Percentiles rank a stretch among this genome's conserved stretches.
Conservation (phyloP, 2,113 vertebrate species). For the Nesoenas mayeri region DNA sequence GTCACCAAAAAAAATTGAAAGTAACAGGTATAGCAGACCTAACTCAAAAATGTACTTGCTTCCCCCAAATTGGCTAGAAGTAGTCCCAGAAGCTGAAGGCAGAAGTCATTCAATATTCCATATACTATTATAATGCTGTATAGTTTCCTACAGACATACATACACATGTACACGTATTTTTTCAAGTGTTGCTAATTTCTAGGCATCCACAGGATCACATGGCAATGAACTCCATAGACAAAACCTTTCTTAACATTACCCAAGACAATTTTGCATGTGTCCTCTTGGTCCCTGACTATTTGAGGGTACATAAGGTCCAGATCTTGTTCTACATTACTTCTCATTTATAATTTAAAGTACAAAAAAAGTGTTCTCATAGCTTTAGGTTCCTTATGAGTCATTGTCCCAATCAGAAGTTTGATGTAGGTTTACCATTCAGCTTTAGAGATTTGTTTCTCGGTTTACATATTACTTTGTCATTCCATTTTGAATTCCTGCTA, state of each 20-base stretch:
- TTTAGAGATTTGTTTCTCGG: constrained; percentile 19
- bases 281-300: neutral
- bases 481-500: constrained; percentile 5
- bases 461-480: neutral
- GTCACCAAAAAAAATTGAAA: neutral
- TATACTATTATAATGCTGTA: neutral
- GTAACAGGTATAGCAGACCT: neutral
- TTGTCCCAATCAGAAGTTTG: neutral
- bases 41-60: neutral
- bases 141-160: neutral
- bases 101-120: neutral
- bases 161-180: neutral
- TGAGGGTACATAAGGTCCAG: neutral
- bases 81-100: neutral
- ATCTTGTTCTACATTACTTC: neutral
- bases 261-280: neutral
- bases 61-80: neutral
- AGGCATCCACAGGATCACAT: neutral
- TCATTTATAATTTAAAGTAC: neutral
- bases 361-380: neutral
- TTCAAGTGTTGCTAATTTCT: neutral
- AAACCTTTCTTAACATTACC: neutral
- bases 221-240: neutral
- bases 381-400: neutral
- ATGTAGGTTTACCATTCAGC: neutral